Conservation (phyloP, 2,888 invertebrate species). For the Leptinotarsa haldemani region DNA sequence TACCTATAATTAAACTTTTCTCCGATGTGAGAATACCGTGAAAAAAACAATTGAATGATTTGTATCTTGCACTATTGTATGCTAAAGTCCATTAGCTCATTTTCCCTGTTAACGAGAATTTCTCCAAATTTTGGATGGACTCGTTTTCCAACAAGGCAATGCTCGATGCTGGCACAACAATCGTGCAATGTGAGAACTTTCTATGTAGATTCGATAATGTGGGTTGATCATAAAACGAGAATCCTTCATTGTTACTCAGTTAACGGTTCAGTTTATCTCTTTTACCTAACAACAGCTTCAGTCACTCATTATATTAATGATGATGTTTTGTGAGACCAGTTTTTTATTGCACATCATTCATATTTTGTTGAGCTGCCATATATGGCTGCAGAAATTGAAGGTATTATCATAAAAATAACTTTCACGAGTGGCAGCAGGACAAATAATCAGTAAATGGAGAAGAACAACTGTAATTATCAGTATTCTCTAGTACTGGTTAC, state of each 20-base stretch:
- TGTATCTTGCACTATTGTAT: not conserved
- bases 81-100: not conserved
- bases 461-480: too few relatives aligned
- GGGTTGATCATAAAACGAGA: not conserved
- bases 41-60: too few relatives aligned
- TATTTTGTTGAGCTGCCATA: not conserved
- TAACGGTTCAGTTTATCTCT: not conserved
- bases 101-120: not conserved
- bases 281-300: not conserved
- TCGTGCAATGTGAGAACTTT: not conserved
- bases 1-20: too few relatives aligned
- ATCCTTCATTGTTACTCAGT: not conserved
- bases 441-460: too few relatives aligned
- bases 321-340: not conserved
- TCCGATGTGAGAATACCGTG: too few relatives aligned
- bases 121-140: not conserved
- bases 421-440: too few relatives aligned
- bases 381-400: not conserved
- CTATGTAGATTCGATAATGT: constrained; percentile 11
- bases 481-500: too few relatives aligned
- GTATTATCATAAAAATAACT: too few relatives aligned
- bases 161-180: not conserved
- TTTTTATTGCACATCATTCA: constrained; percentile 1
- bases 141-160: not conserved
- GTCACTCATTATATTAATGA: not conserved